A percentile compares a stretch with the other conserved stretches of the same genome.
These are phyloP conservation scores for Falcunculus frontatus DNA, from an alignment of 2,113 vertebrate species.

Conservation along the genomic window DNA sequence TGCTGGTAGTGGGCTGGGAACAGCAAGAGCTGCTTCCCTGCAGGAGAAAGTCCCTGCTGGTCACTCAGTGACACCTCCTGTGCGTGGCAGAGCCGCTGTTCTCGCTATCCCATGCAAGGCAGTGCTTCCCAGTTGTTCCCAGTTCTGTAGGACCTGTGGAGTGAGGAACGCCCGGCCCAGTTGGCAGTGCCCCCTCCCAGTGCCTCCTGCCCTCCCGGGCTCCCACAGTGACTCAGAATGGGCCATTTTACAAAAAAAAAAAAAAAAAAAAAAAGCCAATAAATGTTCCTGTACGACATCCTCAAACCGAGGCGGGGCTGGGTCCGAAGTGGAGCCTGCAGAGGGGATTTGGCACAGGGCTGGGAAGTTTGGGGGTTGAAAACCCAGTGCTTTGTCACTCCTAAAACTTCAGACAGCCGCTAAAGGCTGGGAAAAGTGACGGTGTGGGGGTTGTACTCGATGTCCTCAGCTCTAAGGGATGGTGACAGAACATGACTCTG, in stretches of 20 bases:
- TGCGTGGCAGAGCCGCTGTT: neutral
- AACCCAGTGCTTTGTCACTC: neutral
- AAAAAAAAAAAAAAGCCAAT: neutral
- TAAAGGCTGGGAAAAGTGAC: fast-evolving
- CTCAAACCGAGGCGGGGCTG: neutral
- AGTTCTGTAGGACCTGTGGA: no score
- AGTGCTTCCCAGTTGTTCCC: neutral
- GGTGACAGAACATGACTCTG: neutral
- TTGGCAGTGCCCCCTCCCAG: neutral
- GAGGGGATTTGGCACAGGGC: no score
- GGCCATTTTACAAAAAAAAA: neutral
- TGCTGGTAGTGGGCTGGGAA: neutral
- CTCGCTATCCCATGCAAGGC: fast-evolving
- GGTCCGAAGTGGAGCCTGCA: neutral
- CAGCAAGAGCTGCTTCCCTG: neutral
- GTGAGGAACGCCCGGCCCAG: neutral
- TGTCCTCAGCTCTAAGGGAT: neutral
- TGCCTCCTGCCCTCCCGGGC: neutral
- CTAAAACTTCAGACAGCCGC: fast-evolving
- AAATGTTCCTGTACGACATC: no score
- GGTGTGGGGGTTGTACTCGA: neutral
- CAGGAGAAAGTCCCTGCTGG: neutral
- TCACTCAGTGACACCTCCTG: neutral
- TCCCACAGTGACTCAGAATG: neutral
- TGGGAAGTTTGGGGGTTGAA: neutral